phyloP scores from a whole-genome alignment of 2,113 vertebrate species.

The Oryzias curvinotus region DNA sequence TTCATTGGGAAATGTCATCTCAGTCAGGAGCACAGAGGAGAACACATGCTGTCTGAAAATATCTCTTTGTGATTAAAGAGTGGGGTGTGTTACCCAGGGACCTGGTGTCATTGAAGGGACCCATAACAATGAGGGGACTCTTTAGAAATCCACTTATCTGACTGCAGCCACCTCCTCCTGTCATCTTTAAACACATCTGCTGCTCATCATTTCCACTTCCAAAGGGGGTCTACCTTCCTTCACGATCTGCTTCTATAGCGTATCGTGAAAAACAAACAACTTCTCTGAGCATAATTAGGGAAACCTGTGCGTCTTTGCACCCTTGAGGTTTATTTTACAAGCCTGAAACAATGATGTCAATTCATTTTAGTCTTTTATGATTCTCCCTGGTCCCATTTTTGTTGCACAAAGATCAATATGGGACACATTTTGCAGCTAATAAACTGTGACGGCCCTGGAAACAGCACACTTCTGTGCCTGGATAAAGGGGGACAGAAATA shows the following conservation, averaged over 20 bases:
- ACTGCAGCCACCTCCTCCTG: conserved; percentile 38
- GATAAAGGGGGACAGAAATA: conserved; percentile 59
- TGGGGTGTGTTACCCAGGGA: conserved; percentile 2
- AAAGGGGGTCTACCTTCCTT: conserved; percentile 32
- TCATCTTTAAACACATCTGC: conserved; percentile 30
- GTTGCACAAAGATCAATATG: conserved; percentile 38
- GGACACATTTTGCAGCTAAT: conserved; percentile 47
- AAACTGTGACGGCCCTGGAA: conserved; percentile 31
- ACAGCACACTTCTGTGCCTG: conserved; percentile 1
- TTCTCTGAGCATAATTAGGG: conserved; percentile 30
- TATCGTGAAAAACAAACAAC: neutral
- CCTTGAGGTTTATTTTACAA: conserved; percentile 21
- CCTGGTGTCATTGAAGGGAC: conserved; percentile 6
- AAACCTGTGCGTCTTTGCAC: conserved; percentile 18
- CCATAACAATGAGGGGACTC: neutral
- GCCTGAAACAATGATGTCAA: conserved; percentile 35
- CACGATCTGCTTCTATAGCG: neutral
- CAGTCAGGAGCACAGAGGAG: neutral
- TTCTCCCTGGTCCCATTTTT: conserved; percentile 33
- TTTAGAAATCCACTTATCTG: conserved; percentile 27
- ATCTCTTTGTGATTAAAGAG: conserved; percentile 5
- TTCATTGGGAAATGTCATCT: conserved; percentile 3
- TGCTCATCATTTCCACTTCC: conserved; percentile 56
- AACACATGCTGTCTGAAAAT: conserved; percentile 7
- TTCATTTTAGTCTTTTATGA: conserved; percentile 42